Percentiles rank a stretch among this genome's conserved stretches.
These are phyloP conservation scores for Sinocyclocheilus rhinocerous DNA, from an alignment of 2,113 vertebrate genomes.

Conservation along the genomic window DNA sequence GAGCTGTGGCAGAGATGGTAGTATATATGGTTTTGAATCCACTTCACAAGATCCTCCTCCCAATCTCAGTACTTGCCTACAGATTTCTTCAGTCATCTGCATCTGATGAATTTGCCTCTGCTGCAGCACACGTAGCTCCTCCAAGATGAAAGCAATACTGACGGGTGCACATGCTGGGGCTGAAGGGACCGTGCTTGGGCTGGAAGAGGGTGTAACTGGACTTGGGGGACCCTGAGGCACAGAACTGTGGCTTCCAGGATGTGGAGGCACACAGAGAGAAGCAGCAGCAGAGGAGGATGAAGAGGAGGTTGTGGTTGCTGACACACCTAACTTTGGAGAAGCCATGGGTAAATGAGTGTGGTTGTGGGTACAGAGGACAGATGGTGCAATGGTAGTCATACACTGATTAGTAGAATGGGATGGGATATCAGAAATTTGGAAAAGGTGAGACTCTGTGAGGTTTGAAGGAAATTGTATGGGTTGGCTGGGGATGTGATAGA, in stretches of 20 bases:
- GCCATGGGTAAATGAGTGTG: constrained; percentile 69
- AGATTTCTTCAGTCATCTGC: constrained; percentile 86
- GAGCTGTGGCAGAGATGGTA: constrained; percentile 70
- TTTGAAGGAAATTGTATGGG: constrained; percentile 30
- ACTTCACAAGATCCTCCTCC: constrained; percentile 75
- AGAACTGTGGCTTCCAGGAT: constrained; percentile 73
- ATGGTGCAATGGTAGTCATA: constrained; percentile 41
- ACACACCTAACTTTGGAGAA: constrained; percentile 79
- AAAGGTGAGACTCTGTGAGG: constrained; percentile 50
- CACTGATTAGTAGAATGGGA: constrained; percentile 7
- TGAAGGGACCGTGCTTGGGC: constrained; percentile 73
- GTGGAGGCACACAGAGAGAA: constrained; percentile 72
- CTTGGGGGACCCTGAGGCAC: constrained; percentile 81
- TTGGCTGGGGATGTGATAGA: constrained; percentile 49
- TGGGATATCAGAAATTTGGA: constrained; percentile 54
- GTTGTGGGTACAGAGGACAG: constrained; percentile 49
- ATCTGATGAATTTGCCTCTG: constrained; percentile 77
- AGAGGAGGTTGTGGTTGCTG: constrained; percentile 76
- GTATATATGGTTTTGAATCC: constrained; percentile 72
- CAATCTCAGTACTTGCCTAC: constrained; percentile 84
- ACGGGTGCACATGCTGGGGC: constrained; percentile 72
- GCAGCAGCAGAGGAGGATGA: constrained; percentile 74
- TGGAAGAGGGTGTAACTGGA: constrained; percentile 77
- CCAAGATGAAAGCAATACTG: constrained; percentile 81
- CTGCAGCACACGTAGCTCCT: constrained; percentile 86